A percentile compares a stretch with the other conserved stretches of the same genome.
Conservation (phyloP, 1,140 invertebrate genomes). For the Calosoma granatense region DNA sequence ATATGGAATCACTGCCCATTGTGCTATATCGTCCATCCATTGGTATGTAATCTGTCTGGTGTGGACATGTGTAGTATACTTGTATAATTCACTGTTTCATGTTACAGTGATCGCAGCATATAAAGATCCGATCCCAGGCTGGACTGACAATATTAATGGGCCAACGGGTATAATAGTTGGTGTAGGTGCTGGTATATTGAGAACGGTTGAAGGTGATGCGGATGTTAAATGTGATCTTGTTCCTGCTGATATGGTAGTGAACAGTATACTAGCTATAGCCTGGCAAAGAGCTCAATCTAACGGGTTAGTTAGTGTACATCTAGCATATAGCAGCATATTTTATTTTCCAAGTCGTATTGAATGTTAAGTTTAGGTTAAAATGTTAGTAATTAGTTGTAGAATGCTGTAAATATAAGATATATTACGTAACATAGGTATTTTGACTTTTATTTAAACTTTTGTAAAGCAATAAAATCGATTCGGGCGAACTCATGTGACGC, state of each 20-base stretch:
- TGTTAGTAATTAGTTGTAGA: too few relatives aligned
- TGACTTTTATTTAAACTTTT: too few relatives aligned
- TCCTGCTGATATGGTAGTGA: constrained; percentile 66
- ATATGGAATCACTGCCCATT: constrained; percentile 49
- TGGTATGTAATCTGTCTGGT: constrained; percentile 33
- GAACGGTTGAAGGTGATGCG: constrained; percentile 52
- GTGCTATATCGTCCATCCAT: constrained; percentile 55
- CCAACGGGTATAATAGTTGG: constrained; percentile 60
- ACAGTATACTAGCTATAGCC: constrained; percentile 59
- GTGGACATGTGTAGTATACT: not conserved
- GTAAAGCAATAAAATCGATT: too few relatives aligned
- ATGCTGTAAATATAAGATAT: too few relatives aligned
- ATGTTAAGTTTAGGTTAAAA: too few relatives aligned
- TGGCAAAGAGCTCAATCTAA: too few relatives aligned
- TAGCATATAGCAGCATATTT: not conserved
- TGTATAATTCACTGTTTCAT: constrained; percentile 13
- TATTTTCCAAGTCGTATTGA: not conserved
- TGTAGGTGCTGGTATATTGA: constrained; percentile 61
- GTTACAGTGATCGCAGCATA: constrained; percentile 34
- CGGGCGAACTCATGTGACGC: not conserved
- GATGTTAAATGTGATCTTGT: constrained; percentile 54
- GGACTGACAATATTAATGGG: constrained; percentile 88
- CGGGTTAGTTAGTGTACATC: constrained; percentile 12
- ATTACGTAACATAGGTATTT: too few relatives aligned
- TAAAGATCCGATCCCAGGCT: constrained; percentile 48